A percentile compares a stretch with the other conserved stretches of the same genome.
Evolutionary conservation across 2,113 vertebrate genomes (phyloP).

Genomic region (Pygoscelis adeliae): DNA sequence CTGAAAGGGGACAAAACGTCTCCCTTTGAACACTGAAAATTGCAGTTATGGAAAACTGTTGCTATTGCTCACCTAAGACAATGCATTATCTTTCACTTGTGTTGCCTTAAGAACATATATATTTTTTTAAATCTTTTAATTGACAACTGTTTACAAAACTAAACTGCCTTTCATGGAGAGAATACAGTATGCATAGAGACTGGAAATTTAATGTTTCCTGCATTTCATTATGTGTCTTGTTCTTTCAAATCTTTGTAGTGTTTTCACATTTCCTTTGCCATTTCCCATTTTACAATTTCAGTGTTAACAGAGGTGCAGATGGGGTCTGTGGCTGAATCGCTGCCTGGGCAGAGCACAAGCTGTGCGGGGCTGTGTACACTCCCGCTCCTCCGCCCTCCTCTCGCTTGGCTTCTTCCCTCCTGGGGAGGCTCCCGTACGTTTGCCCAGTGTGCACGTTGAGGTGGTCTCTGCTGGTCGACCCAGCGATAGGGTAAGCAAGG

Average conservation of each 20-base stretch:
- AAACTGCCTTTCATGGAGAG: not conserved
- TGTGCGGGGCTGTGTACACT: not conserved
- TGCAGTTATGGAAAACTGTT: fast-evolving
- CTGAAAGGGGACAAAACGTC: not conserved
- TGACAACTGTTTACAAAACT: not conserved
- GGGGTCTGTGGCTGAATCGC: no score
- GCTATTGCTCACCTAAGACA: not conserved
- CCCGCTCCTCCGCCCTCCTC: not conserved
- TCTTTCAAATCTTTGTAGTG: no score
- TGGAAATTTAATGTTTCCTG: not conserved
- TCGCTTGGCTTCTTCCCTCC: no score
- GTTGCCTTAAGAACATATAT: not conserved
- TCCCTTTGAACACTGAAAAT: not conserved
- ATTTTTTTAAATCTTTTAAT: not conserved
- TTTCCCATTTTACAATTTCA: not conserved
- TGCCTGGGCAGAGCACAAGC: not conserved
- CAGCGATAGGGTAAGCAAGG: no score
- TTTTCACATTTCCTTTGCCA: fast-evolving
- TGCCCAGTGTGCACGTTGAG: fast-evolving
- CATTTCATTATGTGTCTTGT: not conserved
- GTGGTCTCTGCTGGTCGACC: no score
- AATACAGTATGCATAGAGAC: no score
- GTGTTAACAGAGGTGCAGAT: fast-evolving
- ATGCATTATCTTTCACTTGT: not conserved
- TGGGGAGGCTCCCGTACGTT: fast-evolving